phyloP scores from a whole-genome alignment of 2,797 vertebrate species.

The Limosa lapponica region DNA sequence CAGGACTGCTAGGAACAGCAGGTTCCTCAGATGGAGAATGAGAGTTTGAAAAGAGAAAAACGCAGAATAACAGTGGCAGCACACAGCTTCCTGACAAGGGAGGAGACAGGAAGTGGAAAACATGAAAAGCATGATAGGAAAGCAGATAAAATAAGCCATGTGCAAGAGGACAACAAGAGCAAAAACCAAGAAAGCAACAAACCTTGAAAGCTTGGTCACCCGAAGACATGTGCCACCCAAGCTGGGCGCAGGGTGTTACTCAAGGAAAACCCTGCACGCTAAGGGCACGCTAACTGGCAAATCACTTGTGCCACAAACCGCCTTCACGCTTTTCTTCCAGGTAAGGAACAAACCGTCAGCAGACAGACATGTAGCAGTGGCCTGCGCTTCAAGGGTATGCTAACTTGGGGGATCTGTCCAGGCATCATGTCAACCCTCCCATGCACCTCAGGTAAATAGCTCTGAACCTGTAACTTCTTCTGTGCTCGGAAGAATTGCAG shows the following conservation, averaged over 20 bases:
- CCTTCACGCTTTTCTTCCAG: not conserved
- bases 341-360: not conserved
- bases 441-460: not conserved
- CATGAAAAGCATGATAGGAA: not conserved
- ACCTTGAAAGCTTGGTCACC: not conserved
- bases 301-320: not conserved
- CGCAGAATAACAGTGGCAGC: not conserved
- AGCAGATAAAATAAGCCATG: not conserved
- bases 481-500: not conserved
- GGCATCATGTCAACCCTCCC: not conserved
- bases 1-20: not conserved
- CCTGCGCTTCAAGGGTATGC: not conserved
- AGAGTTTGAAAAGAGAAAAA: not conserved
- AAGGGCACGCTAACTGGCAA: not conserved
- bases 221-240: not conserved
- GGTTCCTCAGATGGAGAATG: not conserved
- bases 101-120: not conserved
- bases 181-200: not conserved
- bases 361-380: not conserved
- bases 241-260: not conserved
- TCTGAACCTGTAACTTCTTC: not conserved
- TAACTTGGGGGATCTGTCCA: not conserved
- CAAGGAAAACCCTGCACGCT: not conserved
- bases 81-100: not conserved
- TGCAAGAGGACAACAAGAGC: not conserved